A percentile compares a stretch with the other conserved stretches of the same genome.
phyloP scores from a whole-genome alignment of 2,888 invertebrate species.

The Troides aeacus region DNA sequence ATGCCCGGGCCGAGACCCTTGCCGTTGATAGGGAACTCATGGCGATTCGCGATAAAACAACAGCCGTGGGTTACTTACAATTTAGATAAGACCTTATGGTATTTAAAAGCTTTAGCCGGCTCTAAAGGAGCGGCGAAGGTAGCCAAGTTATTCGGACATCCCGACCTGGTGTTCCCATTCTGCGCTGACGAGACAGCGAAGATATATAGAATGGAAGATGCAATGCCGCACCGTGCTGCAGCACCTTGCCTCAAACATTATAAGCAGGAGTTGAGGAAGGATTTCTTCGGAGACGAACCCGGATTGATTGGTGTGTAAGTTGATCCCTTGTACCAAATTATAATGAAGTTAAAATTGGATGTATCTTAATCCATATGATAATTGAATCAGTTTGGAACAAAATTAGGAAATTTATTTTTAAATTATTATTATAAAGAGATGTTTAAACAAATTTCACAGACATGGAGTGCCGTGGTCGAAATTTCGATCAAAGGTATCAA shows the following conservation, averaged over 20 bases:
- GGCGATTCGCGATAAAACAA: conserved; percentile 85
- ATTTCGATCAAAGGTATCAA: conserved; percentile 91
- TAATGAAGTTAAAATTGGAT: no score
- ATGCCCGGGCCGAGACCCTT: conserved; percentile 88
- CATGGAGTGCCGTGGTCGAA: conserved; percentile 93
- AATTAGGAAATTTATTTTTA: no score
- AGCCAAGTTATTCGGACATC: conserved; percentile 86
- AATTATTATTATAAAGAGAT: background rate
- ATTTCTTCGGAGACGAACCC: conserved; percentile 85
- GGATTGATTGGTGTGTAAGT: conserved; percentile 89
- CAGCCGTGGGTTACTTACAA: conserved; percentile 77
- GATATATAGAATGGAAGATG: conserved; percentile 85
- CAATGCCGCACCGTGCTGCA: conserved; percentile 85
- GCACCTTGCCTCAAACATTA: conserved; percentile 87
- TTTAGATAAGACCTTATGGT: conserved; percentile 74
- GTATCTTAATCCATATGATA: no score
- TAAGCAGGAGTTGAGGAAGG: conserved; percentile 83
- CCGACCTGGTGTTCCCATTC: conserved; percentile 86
- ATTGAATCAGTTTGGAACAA: no score
- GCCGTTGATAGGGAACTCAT: conserved; percentile 88
- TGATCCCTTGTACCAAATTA: background rate
- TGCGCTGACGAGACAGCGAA: conserved; percentile 86
- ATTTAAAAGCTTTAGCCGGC: conserved; percentile 70
- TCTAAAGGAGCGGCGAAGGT: conserved; percentile 81
- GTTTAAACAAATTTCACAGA: conserved; percentile 64